phyloP scores from a whole-genome alignment of 1,140 invertebrate genomes.

The Globodera ellingtonae region DNA sequence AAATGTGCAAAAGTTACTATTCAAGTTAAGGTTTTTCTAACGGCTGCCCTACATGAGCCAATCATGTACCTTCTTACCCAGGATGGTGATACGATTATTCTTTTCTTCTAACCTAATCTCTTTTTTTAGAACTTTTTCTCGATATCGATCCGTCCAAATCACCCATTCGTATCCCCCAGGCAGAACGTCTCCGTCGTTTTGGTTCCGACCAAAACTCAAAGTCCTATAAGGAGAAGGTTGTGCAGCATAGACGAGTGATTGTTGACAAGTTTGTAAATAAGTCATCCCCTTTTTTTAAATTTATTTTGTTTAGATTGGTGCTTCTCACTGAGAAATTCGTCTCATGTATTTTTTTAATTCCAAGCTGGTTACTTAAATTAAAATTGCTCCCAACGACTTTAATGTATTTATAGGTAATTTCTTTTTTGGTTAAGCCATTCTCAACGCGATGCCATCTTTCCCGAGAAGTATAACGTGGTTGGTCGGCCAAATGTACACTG shows the following conservation, averaged over 20 bases:
- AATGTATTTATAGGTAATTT: conserved; percentile 29
- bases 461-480: conserved; percentile 75
- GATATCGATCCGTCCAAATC: conserved; percentile 89
- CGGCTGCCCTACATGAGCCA: conserved; percentile 84
- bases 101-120: neutral
- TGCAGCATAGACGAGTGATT: conserved; percentile 60
- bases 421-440: conserved; percentile 67
- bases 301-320: conserved; percentile 69
- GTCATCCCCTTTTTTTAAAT: neutral
- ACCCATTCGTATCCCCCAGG: conserved; percentile 74
- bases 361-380: conserved; percentile 16
- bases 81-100: conserved; percentile 67
- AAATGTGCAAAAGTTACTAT: conserved; percentile 25
- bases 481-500: conserved; percentile 70
- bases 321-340: conserved; percentile 82
- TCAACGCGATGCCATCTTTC: conserved; percentile 86
- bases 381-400: neutral
- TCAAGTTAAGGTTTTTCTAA: conserved; percentile 76
- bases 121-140: conserved; percentile 76
- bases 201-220: conserved; percentile 72
- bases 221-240: conserved; percentile 46
- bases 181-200: conserved; percentile 78
- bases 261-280: conserved; percentile 71
- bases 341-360: conserved; percentile 67
- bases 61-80: conserved; percentile 89